Evolutionary conservation across 2,797 vertebrate genomes (phyloP), one percentile per base, ranked within the genome.

Genomic region (Labroides dimidiatus): DNA sequence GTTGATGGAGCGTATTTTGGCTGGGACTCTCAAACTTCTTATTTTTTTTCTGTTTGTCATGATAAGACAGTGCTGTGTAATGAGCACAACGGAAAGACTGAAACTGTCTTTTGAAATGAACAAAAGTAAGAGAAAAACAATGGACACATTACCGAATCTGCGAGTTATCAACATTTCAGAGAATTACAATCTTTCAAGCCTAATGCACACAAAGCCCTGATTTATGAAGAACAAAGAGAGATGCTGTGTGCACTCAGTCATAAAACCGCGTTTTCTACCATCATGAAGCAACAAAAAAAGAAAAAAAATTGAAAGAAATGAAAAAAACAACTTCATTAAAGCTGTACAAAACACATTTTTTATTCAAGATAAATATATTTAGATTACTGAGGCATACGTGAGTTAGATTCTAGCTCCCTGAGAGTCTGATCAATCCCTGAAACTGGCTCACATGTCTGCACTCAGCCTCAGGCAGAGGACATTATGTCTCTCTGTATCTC

Each of bases 391-490:
- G 62, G 14, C 16, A 42, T 5, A 61, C 17, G 9, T 45, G 10
- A 39, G 6, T 49, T 61, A 4, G 45, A 14, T 30, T 14, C 61
- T 39, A 13, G 30, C 30, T 58, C 16, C 56, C 42, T 75, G 10
- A 52, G 45, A 78, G 37, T 45, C 20, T 52, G 13, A 10, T 48
- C 45, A 20, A 10, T 19, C 4, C 27, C 30, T 67, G 15, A 60
- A 82, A 68, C 55, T 7, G 54, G 42, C 6, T 72, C 54, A 69
- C 55, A 61, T 49, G 15, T 63, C 30, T 44, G 62, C 63, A 52
- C 50, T 70, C 67, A 64, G 62, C 75, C 73, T 63, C 48, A 45
- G 67, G 33, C 72, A 79, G 63, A 79, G 74, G 74, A 72, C 43
- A 1, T 63, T 72, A 57, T 59, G 41, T 59, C 5, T 72, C 37